These are phyloP conservation scores for Acrobasis repandana DNA, from an alignment of 2,888 invertebrate species.

Conservation along the genomic window DNA sequence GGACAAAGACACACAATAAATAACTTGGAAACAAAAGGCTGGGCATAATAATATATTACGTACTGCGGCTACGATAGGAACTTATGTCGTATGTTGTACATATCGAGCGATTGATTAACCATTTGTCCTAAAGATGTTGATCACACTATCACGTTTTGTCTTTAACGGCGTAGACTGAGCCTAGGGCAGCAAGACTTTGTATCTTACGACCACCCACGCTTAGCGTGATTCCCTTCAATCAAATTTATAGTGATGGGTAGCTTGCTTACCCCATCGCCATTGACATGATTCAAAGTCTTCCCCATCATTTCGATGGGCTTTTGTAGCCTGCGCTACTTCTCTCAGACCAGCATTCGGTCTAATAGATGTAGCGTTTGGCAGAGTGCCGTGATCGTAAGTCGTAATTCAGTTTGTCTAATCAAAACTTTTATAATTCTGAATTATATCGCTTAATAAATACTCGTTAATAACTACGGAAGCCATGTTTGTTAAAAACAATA, in stretches of 20 bases:
- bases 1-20: neutral
- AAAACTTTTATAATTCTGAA: neutral
- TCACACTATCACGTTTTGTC: no score
- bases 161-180: no score
- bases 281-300: no score
- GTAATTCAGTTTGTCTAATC: neutral
- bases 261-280: no score
- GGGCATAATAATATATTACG: neutral
- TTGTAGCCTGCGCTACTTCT: no score
- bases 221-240: no score
- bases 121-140: constrained; percentile 8
- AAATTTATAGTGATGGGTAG: no score
- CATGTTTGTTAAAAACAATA: neutral
- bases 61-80: constrained; percentile 17
- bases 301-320: no score
- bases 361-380: constrained; percentile 47
- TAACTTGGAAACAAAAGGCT: neutral
- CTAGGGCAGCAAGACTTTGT: no score
- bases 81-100: constrained; percentile 21
- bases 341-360: constrained; percentile 29
- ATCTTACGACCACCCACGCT: no score
- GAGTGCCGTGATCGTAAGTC: constrained; percentile 33
- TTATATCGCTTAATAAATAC: neutral
- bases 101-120: constrained; percentile 34
- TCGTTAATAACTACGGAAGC: neutral